These are phyloP conservation scores for Eretmochelys imbricata DNA, from an alignment of 2,113 vertebrate species.

Conservation along the genomic window DNA sequence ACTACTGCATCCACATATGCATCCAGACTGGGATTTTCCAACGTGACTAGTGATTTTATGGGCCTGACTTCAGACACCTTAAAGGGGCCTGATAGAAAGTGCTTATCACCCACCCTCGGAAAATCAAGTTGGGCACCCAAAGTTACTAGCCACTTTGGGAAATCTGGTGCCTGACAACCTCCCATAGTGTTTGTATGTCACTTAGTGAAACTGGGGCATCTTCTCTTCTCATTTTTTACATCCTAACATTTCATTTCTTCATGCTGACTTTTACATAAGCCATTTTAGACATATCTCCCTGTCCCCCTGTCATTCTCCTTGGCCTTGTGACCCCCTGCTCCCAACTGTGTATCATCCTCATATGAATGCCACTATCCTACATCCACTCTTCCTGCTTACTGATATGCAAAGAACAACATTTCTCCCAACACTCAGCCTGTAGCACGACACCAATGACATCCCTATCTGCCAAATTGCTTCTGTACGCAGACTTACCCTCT, in stretches of 20 bases:
- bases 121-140: background rate
- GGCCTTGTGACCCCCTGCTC: background rate
- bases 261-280: background rate
- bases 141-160: background rate
- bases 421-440: no score
- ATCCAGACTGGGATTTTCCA: background rate
- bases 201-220: background rate
- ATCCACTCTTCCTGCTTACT: no score
- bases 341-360: background rate
- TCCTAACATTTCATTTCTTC: background rate
- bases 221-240: accelerated
- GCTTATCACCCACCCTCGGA: background rate
- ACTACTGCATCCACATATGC: background rate
- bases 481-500: no score
- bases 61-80: background rate
- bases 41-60: background rate
- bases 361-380: no score
- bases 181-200: background rate
- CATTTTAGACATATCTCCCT: background rate
- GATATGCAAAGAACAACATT: no score
- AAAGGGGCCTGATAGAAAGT: background rate
- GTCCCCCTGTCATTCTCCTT: no score
- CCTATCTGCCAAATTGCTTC: no score
- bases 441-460: no score
- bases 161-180: background rate